These are phyloP conservation scores for Lophochroa leadbeateri DNA, from an alignment of 2,113 vertebrate genomes.

Conservation along the genomic window DNA sequence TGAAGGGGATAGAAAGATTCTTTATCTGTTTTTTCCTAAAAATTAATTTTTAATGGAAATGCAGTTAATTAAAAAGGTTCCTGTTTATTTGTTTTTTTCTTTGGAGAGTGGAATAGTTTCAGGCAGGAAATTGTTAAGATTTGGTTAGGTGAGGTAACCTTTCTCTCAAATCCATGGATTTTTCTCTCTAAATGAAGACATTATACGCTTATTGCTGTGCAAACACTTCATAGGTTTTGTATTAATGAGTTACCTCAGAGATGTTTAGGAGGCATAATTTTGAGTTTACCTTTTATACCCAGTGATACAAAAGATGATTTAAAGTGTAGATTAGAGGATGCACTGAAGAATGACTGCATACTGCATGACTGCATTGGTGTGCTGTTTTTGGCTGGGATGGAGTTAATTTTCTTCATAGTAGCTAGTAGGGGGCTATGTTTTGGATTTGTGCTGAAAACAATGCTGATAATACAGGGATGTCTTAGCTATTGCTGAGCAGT, in stretches of 20 bases:
- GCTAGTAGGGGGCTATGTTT: no score
- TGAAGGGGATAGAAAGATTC: background rate
- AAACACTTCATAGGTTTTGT: background rate
- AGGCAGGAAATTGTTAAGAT: background rate
- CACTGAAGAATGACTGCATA: background rate
- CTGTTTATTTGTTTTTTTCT: background rate
- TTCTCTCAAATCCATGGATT: background rate
- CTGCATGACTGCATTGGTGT: background rate
- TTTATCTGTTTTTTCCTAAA: background rate
- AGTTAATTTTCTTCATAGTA: background rate
- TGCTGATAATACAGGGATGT: background rate
- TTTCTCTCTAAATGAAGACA: background rate
- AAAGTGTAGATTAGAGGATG: background rate
- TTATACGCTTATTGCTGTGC: background rate
- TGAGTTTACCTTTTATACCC: background rate
- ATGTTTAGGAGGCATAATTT: background rate
- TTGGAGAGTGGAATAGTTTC: background rate
- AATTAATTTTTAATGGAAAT: background rate
- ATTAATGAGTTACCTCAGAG: background rate
- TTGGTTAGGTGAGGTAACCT: background rate
- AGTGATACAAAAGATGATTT: background rate
- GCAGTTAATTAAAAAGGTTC: background rate
- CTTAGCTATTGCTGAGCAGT: background rate
- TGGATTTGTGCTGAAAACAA: background rate
- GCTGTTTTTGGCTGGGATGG: background rate